These are phyloP conservation scores for Denticeps clupeoides DNA, from an alignment of 2,797 vertebrate genomes.

Conservation along the genomic window DNA sequence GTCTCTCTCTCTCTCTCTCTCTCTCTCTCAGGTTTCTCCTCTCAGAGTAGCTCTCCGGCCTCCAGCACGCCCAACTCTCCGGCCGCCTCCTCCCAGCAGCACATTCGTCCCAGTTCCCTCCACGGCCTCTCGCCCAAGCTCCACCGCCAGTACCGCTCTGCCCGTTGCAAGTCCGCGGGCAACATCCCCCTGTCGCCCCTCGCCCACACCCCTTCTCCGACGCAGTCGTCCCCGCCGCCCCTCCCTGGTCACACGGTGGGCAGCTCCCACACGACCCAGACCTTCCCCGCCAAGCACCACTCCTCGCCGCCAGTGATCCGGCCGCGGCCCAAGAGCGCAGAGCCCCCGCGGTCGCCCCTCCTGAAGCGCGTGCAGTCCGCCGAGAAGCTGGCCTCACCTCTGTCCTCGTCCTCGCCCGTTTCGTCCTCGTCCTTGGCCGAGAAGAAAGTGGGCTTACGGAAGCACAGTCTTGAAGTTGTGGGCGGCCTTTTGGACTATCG, in stretches of 20 bases:
- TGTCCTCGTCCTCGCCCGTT: conserved; percentile 61
- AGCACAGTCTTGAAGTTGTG: conserved; percentile 81
- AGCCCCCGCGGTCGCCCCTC: conserved; percentile 81
- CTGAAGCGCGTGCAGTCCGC: conserved; percentile 87
- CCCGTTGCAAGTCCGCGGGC: conserved; percentile 83
- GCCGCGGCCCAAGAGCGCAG: conserved; percentile 80
- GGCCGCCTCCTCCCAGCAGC: conserved; percentile 65
- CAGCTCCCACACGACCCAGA: conserved; percentile 83
- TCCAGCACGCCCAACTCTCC: conserved; percentile 79
- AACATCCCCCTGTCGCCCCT: conserved; percentile 85
- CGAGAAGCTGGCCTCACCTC: conserved; percentile 74
- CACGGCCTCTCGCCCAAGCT: conserved; percentile 84
- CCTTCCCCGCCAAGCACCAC: conserved; percentile 77
- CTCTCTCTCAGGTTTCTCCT: conserved; percentile 63
- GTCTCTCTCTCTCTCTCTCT: background rate
- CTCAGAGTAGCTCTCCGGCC: conserved; percentile 77
- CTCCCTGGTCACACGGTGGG: conserved; percentile 66
- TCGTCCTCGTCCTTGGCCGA: conserved; percentile 65
- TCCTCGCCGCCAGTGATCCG: conserved; percentile 78
- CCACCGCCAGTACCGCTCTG: conserved; percentile 87
- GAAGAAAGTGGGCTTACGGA: conserved; percentile 63
- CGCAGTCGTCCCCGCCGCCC: conserved; percentile 65
- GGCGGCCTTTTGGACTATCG: conserved; percentile 75
- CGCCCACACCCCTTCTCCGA: conserved; percentile 84
- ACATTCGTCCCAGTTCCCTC: conserved; percentile 82